These are phyloP conservation scores for Lampropteryx suffumata DNA, from an alignment of 2,888 invertebrate genomes.

Conservation along the genomic window DNA sequence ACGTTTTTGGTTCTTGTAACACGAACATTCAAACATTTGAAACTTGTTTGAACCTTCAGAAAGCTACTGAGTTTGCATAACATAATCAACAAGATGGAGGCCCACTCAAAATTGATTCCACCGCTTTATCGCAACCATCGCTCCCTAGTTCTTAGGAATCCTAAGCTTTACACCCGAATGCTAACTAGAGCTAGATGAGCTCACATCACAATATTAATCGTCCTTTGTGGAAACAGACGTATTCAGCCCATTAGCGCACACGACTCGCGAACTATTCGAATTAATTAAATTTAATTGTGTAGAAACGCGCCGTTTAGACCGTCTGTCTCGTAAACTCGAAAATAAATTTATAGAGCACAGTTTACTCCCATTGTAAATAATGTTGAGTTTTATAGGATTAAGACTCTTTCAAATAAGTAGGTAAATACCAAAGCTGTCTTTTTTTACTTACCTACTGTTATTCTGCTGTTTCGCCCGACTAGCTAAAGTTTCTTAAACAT, in stretches of 20 bases:
- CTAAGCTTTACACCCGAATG: not conserved
- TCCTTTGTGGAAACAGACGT: slow-evolving; percentile 65
- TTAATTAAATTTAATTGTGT: slow-evolving; percentile 81
- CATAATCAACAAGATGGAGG: no score
- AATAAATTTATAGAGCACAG: slow-evolving; percentile 31
- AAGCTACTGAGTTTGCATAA: no score
- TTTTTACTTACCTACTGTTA: no score
- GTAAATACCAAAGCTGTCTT: no score
- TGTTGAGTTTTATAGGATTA: slow-evolving; percentile 24
- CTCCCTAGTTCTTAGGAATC: no score
- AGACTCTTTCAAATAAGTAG: slow-evolving; percentile 4
- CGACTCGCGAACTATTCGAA: slow-evolving; percentile 77
- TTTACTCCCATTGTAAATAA: slow-evolving; percentile 29
- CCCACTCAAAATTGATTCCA: no score
- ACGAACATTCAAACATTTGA: no score
- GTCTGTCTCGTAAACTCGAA: slow-evolving; percentile 37
- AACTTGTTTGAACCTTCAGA: no score
- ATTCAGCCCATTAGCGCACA: slow-evolving; percentile 69
- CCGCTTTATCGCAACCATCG: no score
- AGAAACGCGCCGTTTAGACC: slow-evolving; percentile 38
- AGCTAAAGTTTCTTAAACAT: no score
- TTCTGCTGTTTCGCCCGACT: no score
- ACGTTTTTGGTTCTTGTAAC: no score
- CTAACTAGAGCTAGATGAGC: slow-evolving; percentile 12
- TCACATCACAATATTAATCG: slow-evolving; percentile 54